These are phyloP conservation scores for Meda fulgida DNA, from an alignment of 2,797 vertebrate genomes.

Conservation along the genomic window DNA sequence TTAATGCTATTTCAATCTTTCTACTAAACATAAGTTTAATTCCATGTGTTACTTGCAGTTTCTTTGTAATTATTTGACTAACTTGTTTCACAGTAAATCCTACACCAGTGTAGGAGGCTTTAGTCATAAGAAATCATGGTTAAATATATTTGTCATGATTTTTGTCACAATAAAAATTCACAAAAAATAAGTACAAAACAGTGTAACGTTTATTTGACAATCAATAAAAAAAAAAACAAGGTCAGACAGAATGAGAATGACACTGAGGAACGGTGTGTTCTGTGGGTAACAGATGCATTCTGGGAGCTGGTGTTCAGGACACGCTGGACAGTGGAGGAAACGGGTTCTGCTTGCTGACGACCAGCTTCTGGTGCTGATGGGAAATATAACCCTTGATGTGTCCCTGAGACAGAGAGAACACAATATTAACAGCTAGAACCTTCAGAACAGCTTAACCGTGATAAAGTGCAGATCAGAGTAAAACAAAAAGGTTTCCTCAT, in stretches of 20 bases:
- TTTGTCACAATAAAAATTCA: too few relatives aligned
- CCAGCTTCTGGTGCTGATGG: conserved; percentile 97
- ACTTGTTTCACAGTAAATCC: background rate
- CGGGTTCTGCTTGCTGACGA: conserved; percentile 98
- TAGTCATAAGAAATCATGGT: too few relatives aligned
- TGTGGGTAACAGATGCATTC: conserved; percentile 36
- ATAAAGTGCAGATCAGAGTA: too few relatives aligned
- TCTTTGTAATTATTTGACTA: background rate
- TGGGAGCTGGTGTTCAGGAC: conserved; percentile 74
- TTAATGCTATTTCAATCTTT: too few relatives aligned
- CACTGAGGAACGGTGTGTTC: background rate
- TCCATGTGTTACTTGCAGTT: too few relatives aligned
- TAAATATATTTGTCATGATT: background rate
- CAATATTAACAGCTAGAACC: too few relatives aligned
- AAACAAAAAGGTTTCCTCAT: too few relatives aligned
- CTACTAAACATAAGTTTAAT: too few relatives aligned
- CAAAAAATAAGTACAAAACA: background rate
- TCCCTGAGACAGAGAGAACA: conserved; percentile 77
- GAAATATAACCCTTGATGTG: conserved; percentile 99
- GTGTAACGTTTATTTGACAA: background rate
- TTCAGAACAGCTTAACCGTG: too few relatives aligned
- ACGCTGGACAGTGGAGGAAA: conserved; percentile 90
- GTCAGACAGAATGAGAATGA: background rate
- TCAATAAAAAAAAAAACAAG: background rate
- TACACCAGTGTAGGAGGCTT: background rate